Evolutionary conservation across 1,140 invertebrate species (phyloP).

Genomic region (Neodiprion pinetum): DNA sequence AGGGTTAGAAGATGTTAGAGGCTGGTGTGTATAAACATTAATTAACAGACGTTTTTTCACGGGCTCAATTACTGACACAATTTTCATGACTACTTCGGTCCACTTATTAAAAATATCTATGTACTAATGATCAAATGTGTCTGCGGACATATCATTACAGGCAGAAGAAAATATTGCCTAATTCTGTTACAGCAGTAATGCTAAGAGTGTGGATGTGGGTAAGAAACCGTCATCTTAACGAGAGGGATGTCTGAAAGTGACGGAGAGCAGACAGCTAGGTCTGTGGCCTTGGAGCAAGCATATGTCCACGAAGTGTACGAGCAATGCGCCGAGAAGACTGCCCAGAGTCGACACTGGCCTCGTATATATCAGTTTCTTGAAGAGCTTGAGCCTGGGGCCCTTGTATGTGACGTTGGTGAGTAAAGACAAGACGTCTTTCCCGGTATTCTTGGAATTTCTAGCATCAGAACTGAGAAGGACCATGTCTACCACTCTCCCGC

Average conservation of each 20-base stretch:
- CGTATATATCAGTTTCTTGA: constrained; percentile 85
- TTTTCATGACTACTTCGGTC: too few species aligned
- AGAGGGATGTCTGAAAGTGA: constrained; percentile 61
- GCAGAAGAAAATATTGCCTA: background rate
- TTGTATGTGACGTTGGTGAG: constrained; percentile 93
- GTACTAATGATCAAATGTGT: too few species aligned
- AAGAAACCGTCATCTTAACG: constrained; percentile 35
- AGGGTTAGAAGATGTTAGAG: too few species aligned
- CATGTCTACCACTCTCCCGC: constrained; percentile 26
- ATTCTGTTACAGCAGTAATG: constrained; percentile 43
- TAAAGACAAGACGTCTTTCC: constrained; percentile 23
- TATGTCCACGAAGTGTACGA: constrained; percentile 96
- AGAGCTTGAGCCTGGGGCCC: constrained; percentile 86
- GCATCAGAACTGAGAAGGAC: constrained; percentile 22
- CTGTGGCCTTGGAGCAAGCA: constrained; percentile 87
- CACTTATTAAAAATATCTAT: too few species aligned
- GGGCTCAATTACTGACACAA: too few species aligned
- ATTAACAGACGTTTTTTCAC: too few species aligned
- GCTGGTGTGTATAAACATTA: too few species aligned
- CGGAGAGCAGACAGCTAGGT: constrained; percentile 73
- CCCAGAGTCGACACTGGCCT: constrained; percentile 77
- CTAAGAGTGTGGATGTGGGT: constrained; percentile 50
- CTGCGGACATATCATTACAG: too few species aligned
- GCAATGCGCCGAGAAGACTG: constrained; percentile 76
- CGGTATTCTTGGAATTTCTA: constrained; percentile 14